These are phyloP conservation scores for Scarus forsteni DNA, from an alignment of 2,797 vertebrate genomes.

Conservation along the genomic window DNA sequence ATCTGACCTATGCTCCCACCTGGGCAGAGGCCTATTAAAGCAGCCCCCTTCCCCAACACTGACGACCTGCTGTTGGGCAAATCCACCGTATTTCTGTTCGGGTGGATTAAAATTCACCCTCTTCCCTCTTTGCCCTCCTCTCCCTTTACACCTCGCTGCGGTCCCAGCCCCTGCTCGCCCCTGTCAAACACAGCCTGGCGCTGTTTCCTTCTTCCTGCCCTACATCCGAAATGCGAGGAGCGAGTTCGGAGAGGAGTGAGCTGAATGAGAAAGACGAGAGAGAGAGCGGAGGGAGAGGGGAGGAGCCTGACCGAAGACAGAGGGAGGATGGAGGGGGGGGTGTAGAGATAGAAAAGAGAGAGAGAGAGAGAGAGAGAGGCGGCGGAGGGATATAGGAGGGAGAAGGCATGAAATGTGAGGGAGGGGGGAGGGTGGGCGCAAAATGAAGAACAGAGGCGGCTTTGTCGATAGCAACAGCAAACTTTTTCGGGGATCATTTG, in stretches of 20 bases:
- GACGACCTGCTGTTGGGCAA: no score
- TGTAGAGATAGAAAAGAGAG: constrained; percentile 77
- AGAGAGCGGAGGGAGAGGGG: constrained; percentile 16
- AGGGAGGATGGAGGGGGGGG: constrained; percentile 67
- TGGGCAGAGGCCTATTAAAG: no score
- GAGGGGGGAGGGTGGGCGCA: constrained; percentile 44
- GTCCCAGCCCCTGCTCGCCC: constrained; percentile 87
- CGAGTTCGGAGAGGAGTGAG: constrained; percentile 66
- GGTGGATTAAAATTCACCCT: no score
- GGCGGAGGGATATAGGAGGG: constrained; percentile 22
- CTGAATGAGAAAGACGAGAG: constrained; percentile 52
- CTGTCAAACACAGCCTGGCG: constrained; percentile 92
- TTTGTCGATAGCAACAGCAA: constrained; percentile 92
- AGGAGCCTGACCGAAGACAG: constrained; percentile 47
- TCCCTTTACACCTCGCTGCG: constrained; percentile 67
- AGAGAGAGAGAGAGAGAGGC: constrained; percentile 88
- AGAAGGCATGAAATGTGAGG: not conserved
- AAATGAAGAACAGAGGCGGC: constrained; percentile 93
- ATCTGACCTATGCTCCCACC: no score
- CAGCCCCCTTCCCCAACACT: no score
- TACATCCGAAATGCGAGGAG: constrained; percentile 85
- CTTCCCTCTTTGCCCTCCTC: not conserved
- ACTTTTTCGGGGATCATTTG: constrained; percentile 93
- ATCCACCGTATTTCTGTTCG: no score
- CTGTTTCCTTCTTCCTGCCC: constrained; percentile 92